Evolutionary conservation across 35 echinoderm and acorn worm species (phyloP), one percentile per base, ranked within the genome.

Genomic region (Nesometra sesokonis): DNA sequence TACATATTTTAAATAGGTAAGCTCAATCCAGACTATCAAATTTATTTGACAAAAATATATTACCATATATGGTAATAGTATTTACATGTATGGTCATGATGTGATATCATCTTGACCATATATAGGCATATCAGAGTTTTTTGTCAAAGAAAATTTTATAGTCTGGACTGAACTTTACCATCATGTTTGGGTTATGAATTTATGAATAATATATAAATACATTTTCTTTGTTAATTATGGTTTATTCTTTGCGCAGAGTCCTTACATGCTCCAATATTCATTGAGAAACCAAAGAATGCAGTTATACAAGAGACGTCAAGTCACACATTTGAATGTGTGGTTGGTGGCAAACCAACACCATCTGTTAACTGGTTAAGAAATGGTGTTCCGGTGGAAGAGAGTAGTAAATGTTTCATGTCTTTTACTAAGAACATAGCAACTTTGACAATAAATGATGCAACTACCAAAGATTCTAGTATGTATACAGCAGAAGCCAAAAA

Each of bases 401-500:
- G 89, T 34, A 77, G 46, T 11, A 84, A 88, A 0, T 86, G 85
- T 46, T 76, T 90, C 46, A 90, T 85, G 34, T 77, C 81, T 23
- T 88, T 90, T 77, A 80, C 84, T 34, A 82, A 83, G 0, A 77
- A 86, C 27, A 81, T 88, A 4, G 91, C 84, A n/a, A 93, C 84
- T 3, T 81, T 97, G 82, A 30, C 80, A 11, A 82, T 97, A 37
- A 82, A 78, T 0, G 91, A 90, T 15, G 86, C 85, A 32, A 43
- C 93, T 17, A 77, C 89, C 13, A 87, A 93, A 81, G 95, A 97
- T 76, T 38, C 86, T 11, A 89, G 91, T n/a, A 87, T 77, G 29
- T 97, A 91, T 35, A 87, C 89, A 11, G 90, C 89, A 32, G 87
- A 77, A 35, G 95, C 92, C 15, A 84, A 79, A 31, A 97, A 97